Percentiles rank a stretch among this genome's conserved stretches.
Evolutionary conservation across 1,140 invertebrate species (phyloP).

Genomic region (Cherax quadricarinatus): DNA sequence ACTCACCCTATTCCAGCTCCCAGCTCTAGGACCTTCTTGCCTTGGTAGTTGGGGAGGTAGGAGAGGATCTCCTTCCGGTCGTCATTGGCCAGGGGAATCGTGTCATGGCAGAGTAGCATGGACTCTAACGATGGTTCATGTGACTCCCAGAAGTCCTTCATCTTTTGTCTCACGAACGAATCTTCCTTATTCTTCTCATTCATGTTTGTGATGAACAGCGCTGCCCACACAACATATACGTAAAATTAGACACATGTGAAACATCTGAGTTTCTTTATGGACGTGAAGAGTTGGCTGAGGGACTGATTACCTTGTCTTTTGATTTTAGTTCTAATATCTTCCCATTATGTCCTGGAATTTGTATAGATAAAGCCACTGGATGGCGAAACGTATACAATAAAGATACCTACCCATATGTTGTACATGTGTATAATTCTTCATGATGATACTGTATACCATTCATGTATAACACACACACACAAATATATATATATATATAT

Average conservation of each 20-base stretch:
- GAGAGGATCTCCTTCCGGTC: slow-evolving; percentile 80
- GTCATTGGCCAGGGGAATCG: slow-evolving; percentile 78
- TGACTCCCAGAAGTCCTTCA: slow-evolving; percentile 75
- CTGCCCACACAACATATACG: neutral
- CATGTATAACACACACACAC: too few species aligned
- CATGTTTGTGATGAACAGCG: neutral
- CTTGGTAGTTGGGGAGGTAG: slow-evolving; percentile 78
- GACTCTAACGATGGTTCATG: slow-evolving; percentile 78
- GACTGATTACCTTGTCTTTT: too few species aligned
- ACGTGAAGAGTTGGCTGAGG: too few species aligned
- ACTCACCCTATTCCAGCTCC: slow-evolving; percentile 81
- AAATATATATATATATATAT: too few species aligned
- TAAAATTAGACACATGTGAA: neutral
- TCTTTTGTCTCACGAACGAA: slow-evolving; percentile 6
- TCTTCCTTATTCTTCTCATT: neutral
- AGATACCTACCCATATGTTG: too few species aligned
- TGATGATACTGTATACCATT: too few species aligned
- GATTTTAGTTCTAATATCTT: too few species aligned
- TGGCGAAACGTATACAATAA: too few species aligned
- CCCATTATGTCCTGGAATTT: too few species aligned
- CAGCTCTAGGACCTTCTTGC: slow-evolving; percentile 79
- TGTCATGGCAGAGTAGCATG: slow-evolving; percentile 82
- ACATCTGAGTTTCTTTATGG: too few species aligned
- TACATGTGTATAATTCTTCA: too few species aligned
- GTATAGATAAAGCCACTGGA: too few species aligned